Conservation (phyloP, 2,113 vertebrate genomes). For the Ageneiosus marmoratus region DNA sequence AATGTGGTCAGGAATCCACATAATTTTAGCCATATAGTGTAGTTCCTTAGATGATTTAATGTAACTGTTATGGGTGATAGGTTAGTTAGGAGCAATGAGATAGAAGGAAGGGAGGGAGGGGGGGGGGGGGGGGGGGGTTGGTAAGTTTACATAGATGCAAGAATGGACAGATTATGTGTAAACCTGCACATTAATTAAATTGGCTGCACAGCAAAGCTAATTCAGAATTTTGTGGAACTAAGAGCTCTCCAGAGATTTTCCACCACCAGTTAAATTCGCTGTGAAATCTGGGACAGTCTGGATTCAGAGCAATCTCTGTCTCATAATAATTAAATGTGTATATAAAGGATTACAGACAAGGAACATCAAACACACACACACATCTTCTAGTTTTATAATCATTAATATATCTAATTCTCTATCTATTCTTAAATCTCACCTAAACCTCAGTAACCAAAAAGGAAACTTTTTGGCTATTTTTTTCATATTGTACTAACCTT, state of each 20-base stretch:
- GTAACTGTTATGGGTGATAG: background rate
- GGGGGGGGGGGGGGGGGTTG: background rate
- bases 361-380: background rate
- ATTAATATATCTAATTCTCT: background rate
- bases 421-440: background rate
- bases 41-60: background rate
- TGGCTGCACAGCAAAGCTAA: conserved; percentile 24
- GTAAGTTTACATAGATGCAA: background rate
- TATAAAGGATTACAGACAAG: conserved; percentile 40
- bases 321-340: conserved; percentile 27
- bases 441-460: background rate
- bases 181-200: background rate
- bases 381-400: background rate
- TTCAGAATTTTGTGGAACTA: conserved; percentile 14
- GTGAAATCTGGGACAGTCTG: conserved; percentile 32
- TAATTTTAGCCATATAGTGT: background rate
- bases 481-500: background rate
- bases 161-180: conserved; percentile 15
- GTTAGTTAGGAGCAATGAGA: background rate
- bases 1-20: background rate
- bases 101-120: background rate
- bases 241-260: conserved; percentile 26
- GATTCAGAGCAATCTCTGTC: conserved; percentile 3
- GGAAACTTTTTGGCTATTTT: background rate
- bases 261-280: conserved; percentile 22